Base-by-base conservation (phyloP, 2,113 vertebrate species). In the Mixornis gularis region DNA sequence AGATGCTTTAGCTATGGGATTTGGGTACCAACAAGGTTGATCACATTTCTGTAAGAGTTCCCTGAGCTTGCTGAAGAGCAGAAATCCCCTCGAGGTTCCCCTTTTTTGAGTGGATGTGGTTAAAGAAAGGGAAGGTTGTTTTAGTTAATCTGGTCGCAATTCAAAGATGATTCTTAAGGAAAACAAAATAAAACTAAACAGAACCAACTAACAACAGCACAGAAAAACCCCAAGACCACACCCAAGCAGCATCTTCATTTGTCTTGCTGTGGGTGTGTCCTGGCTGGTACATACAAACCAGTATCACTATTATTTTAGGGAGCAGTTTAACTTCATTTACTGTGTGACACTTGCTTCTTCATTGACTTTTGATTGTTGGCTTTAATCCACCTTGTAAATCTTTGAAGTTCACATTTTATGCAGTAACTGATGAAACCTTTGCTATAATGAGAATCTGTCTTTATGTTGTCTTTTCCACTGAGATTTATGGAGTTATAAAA, bases 1-100 rank as follows among this genome's bases (percentile, higher is more conserved):
- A 72, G 21, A 48, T 44, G 25, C 16, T 73, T 63, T 63, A 68
- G 22, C 43, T 53, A 0, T 69, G 27, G 16, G 7, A 21, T 79
- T 71, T 71, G 13, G 10, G 21, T 74, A 32, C n/a, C 41, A 68
- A 5, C 14, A 68, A 32, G 27, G 36, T 30, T 15, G 3, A 4
- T 52, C 40, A 51, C 4, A 7, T 65, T 80, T 62, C 55, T 83
- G 3, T 64, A 20, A 10, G 36, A 53, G 29, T 46, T 79, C 25
- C 25, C 26, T 34, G 58, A 38, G 17, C 16, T 85, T 72, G 14
- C 65, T n/a, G 34, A 69, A 60, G 56, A 53, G 32, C 49, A n/a
- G 36, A 77, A 79, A 17, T 51, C 11, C 32, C 34, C 52, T 27
- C 0, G 0, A 40, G 25, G 29, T 14, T 65, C 13, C 52, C 7